Conservation (phyloP, 1,140 invertebrate genomes). For the Agrilus planipennis region DNA sequence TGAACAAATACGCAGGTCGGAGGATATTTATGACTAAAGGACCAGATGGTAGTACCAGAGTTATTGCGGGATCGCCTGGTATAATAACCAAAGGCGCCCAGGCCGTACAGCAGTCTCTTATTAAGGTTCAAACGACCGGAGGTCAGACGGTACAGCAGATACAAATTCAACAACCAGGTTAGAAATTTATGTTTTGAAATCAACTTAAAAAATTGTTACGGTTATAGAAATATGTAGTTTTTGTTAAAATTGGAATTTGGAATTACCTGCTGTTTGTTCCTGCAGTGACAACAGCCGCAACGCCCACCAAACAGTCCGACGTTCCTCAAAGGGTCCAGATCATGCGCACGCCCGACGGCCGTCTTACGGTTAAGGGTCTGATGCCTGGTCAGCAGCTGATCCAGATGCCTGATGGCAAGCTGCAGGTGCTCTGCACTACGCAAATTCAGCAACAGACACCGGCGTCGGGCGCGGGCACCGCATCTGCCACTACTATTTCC, state of each 20-base stretch:
- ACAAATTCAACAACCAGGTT: constrained; percentile 22
- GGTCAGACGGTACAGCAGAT: constrained; percentile 18
- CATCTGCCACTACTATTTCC: constrained; percentile 24
- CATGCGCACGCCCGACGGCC: constrained; percentile 77
- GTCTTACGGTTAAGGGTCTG: constrained; percentile 81
- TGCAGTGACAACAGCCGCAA: constrained; percentile 25
- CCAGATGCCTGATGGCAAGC: constrained; percentile 84
- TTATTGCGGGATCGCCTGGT: constrained; percentile 48
- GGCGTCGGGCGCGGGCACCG: constrained; percentile 22
- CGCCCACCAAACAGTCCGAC: constrained; percentile 31
- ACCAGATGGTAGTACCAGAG: constrained; percentile 62
- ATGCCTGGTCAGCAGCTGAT: constrained; percentile 88
- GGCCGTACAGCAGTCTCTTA: constrained; percentile 22
- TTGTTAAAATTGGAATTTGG: background rate
- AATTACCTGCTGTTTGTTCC: background rate
- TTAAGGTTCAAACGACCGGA: constrained; percentile 27
- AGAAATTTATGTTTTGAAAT: too few species aligned
- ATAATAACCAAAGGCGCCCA: constrained; percentile 38
- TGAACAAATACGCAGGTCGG: constrained; percentile 52
- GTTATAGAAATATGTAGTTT: background rate
- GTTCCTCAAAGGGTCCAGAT: constrained; percentile 78
- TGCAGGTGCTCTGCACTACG: constrained; percentile 68
- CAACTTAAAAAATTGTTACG: too few species aligned
- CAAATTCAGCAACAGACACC: constrained; percentile 27
- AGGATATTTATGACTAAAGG: constrained; percentile 74